Evolutionary conservation across 2,113 vertebrate species (phyloP).

Genomic region (Hippocampus barbouri): DNA sequence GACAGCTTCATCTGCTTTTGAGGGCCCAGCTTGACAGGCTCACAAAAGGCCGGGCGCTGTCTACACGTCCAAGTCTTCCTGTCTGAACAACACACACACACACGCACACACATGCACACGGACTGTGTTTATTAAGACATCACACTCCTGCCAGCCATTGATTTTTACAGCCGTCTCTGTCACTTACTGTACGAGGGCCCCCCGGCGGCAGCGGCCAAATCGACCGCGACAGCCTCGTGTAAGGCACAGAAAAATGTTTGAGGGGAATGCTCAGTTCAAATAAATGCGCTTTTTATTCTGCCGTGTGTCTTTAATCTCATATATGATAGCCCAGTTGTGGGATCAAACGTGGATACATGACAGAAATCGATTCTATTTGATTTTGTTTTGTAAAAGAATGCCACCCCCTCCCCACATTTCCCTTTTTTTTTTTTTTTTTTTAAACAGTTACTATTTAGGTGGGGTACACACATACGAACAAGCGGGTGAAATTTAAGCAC

Average conservation of each 20-base stretch:
- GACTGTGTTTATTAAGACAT: conserved; percentile 78
- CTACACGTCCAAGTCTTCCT: conserved; percentile 65
- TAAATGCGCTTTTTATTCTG: conserved; percentile 42
- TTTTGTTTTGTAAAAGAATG: conserved; percentile 21
- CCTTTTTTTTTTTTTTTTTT: conserved; percentile 35
- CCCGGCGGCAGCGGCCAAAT: conserved; percentile 57
- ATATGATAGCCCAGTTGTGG: conserved; percentile 24
- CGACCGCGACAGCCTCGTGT: conserved; percentile 60
- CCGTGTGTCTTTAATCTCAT: conserved; percentile 47
- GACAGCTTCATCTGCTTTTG: conserved; percentile 82
- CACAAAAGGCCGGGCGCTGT: conserved; percentile 73
- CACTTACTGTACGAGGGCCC: conserved; percentile 63
- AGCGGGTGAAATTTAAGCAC: neutral
- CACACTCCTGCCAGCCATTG: conserved; percentile 73
- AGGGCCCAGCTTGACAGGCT: conserved; percentile 73
- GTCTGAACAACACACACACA: conserved; percentile 70
- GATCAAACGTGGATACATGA: conserved; percentile 45
- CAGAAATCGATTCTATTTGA: conserved; percentile 13
- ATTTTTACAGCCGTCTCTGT: conserved; percentile 69
- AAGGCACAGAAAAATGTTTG: conserved; percentile 55
- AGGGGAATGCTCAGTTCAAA: conserved; percentile 38
- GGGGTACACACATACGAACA: neutral
- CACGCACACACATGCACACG: conserved; percentile 34
- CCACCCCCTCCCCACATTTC: neutral
- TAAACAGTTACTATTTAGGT: conserved; percentile 30